Conservation (phyloP, 2,888 invertebrate species). For the Diaperis boleti region DNA sequence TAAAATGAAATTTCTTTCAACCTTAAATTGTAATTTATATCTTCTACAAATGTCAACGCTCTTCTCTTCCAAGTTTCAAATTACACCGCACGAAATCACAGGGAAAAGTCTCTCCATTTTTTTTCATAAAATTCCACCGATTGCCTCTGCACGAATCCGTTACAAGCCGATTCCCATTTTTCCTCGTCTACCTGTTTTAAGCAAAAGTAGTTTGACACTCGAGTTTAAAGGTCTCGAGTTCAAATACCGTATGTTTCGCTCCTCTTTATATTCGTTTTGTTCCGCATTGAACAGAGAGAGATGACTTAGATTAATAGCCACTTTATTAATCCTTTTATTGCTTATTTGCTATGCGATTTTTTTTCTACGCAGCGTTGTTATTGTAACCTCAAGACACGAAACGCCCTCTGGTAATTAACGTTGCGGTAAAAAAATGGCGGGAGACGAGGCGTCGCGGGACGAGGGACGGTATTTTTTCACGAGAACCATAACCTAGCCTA, state of each 20-base stretch:
- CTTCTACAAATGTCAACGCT: too few relatives aligned
- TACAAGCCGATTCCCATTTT: constrained; percentile 19
- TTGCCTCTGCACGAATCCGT: constrained; percentile 2
- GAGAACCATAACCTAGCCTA: constrained; percentile 63
- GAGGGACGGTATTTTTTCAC: constrained; percentile 27
- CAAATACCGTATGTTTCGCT: constrained; percentile 60
- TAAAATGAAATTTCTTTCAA: too few relatives aligned
- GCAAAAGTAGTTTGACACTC: constrained; percentile 56
- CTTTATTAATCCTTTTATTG: constrained; percentile 27
- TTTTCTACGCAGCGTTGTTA: constrained; percentile 42
- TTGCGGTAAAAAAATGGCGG: constrained; percentile 4
- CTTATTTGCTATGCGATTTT: constrained; percentile 23
- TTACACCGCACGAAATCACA: too few relatives aligned
- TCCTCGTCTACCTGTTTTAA: constrained; percentile 12
- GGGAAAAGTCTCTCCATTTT: too few relatives aligned
- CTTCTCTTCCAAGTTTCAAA: too few relatives aligned
- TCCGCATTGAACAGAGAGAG: constrained; percentile 39
- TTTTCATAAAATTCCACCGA: background rate
- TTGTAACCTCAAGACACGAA: constrained; percentile 18
- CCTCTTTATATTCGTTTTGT: constrained; percentile 47
- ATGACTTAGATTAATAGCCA: constrained; percentile 60
- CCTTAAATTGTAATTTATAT: too few relatives aligned
- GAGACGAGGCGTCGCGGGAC: too few relatives aligned
- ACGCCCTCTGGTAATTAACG: constrained; percentile 22
- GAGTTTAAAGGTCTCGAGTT: constrained; percentile 63